These are phyloP conservation scores for Cynocephalus volans DNA, from an alignment of 2,113 vertebrate species.

Conservation along the genomic window DNA sequence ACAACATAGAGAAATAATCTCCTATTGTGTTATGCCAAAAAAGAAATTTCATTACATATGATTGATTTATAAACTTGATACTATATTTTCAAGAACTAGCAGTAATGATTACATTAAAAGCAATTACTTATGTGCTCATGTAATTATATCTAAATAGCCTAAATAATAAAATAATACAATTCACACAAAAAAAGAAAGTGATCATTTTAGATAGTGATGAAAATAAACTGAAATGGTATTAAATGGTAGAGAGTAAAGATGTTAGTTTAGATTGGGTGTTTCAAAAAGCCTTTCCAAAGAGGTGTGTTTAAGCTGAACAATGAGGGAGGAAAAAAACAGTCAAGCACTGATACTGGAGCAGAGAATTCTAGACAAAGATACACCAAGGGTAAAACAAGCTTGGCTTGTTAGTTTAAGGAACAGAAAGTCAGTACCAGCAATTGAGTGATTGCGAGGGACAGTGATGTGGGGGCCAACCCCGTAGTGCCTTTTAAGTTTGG, in stretches of 20 bases:
- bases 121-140: slow-evolving; percentile 19
- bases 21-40: neutral
- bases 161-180: too few relatives aligned
- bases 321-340: neutral
- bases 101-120: slow-evolving; percentile 51
- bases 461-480: neutral
- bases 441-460: neutral
- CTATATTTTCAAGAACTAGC: slow-evolving; percentile 48
- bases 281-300: neutral
- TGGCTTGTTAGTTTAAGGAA: neutral
- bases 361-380: neutral
- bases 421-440: neutral
- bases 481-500: neutral
- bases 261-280: neutral
- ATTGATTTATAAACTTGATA: slow-evolving; percentile 49
- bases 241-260: neutral
- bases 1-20: neutral
- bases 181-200: neutral
- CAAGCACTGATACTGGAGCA: neutral
- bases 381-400: neutral
- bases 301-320: neutral
- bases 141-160: slow-evolving; percentile 54
- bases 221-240: neutral
- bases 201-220: neutral
- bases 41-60: neutral